A percentile compares a stretch with the other conserved stretches of the same genome.
Conservation (phyloP, 2,888 invertebrate species). For the Teinopalpus imperialis region DNA sequence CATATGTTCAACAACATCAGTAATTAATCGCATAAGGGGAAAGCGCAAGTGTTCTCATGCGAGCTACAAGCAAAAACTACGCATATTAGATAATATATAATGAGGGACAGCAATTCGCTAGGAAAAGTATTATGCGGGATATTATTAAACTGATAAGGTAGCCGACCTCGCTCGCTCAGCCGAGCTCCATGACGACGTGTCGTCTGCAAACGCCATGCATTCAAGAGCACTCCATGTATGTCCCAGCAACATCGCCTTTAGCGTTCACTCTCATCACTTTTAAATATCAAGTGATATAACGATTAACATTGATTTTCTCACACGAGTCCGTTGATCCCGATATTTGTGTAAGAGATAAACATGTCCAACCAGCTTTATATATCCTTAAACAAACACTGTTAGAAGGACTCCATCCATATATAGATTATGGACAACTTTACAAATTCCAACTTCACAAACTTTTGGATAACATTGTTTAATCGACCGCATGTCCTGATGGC, state of each 20-base stretch:
- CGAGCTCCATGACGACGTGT: slow-evolving; percentile 38
- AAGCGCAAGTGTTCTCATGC: slow-evolving; percentile 75
- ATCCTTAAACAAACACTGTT: slow-evolving; percentile 53
- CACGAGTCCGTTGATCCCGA: slow-evolving; percentile 47
- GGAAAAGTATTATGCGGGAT: slow-evolving; percentile 34
- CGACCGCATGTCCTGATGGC: too few species aligned
- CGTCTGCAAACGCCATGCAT: slow-evolving; percentile 36
- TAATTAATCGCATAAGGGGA: slow-evolving; percentile 69
- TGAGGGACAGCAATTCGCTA: slow-evolving; percentile 34
- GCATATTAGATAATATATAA: slow-evolving; percentile 39
- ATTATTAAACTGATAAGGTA: slow-evolving; percentile 35
- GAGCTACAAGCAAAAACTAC: slow-evolving; percentile 49
- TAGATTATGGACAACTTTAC: slow-evolving; percentile 48
- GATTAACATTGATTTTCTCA: slow-evolving; percentile 29
- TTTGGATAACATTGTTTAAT: too few species aligned
- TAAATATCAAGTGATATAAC: slow-evolving; percentile 2
- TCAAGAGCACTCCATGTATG: slow-evolving; percentile 28
- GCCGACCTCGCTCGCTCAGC: slow-evolving; percentile 31
- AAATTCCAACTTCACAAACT: too few species aligned
- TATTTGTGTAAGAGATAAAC: slow-evolving; percentile 60
- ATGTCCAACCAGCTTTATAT: slow-evolving; percentile 47
- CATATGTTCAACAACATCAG: slow-evolving; percentile 71
- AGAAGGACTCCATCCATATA: slow-evolving; percentile 50
- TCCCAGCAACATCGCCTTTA: not conserved
- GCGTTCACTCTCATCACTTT: slow-evolving; percentile 3